A percentile compares a stretch with the other conserved stretches of the same genome.
Evolutionary conservation across 2,113 vertebrate genomes (phyloP).

Genomic region (Antechinus stuartii): DNA sequence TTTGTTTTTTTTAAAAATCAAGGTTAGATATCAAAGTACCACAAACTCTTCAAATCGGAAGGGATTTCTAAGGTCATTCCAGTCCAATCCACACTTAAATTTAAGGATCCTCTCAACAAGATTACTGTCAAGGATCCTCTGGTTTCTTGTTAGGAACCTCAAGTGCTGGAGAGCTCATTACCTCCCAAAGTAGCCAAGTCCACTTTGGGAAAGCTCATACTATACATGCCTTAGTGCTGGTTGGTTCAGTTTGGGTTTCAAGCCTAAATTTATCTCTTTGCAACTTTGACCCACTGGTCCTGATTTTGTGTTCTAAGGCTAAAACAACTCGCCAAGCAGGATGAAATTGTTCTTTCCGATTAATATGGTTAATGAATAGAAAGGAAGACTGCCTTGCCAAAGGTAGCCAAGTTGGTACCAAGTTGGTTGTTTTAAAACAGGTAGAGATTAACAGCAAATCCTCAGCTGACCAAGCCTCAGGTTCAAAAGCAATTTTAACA

Average conservation of each 20-base stretch:
- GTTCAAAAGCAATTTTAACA: neutral
- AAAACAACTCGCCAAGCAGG: neutral
- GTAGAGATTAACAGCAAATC: neutral
- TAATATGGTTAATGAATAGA: neutral
- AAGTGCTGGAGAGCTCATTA: neutral
- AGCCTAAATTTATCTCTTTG: neutral
- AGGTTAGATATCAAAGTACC: neutral
- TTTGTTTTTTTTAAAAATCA: neutral
- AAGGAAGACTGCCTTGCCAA: neutral
- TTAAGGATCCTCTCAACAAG: no score
- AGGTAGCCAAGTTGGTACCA: neutral
- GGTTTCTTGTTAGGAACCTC: neutral
- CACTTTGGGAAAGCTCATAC: neutral
- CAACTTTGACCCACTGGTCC: neutral
- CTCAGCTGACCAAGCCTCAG: neutral
- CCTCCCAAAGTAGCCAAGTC: neutral
- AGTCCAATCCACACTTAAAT: neutral
- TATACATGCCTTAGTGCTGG: neutral
- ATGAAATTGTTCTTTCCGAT: neutral
- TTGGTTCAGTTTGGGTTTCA: neutral
- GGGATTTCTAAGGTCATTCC: neutral
- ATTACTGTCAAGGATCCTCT: neutral
- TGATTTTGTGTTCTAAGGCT: neutral
- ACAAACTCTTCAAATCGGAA: neutral
- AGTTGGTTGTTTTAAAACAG: no score